These are phyloP conservation scores for Neofelis nebulosa DNA, from an alignment of 2,113 vertebrate species.

Conservation along the genomic window DNA sequence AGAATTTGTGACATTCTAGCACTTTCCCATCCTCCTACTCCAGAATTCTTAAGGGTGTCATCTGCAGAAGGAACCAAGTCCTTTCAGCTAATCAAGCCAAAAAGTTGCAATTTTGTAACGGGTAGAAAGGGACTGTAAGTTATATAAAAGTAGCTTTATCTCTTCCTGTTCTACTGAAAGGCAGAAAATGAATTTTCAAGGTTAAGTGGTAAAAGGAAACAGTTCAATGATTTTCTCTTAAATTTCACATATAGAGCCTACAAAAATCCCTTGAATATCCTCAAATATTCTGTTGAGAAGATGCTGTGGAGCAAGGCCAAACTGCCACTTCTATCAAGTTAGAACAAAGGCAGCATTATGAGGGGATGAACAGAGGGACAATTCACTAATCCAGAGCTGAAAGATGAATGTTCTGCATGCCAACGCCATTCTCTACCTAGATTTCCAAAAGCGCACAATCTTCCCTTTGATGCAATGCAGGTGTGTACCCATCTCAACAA, in stretches of 20 bases:
- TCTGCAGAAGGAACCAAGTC: background rate
- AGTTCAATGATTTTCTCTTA: conserved; percentile 40
- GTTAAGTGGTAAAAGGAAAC: conserved; percentile 46
- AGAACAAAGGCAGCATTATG: background rate
- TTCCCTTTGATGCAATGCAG: background rate
- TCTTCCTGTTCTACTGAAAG: background rate
- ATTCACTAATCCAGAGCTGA: background rate
- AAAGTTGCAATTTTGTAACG: background rate
- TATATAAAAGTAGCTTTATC: background rate
- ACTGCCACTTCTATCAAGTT: background rate
- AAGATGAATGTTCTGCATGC: background rate
- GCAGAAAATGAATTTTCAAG: conserved; percentile 29
- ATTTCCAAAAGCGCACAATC: background rate
- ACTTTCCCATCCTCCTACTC: background rate
- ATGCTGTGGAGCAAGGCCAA: background rate
- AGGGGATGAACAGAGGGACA: background rate
- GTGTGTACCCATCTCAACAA: background rate
- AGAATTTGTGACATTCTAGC: background rate
- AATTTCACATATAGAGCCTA: background rate
- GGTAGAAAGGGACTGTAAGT: background rate
- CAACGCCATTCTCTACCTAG: background rate
- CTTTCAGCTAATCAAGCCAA: background rate
- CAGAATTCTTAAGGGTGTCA: background rate
- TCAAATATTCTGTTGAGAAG: background rate
- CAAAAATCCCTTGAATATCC: background rate